Evolutionary conservation across 2,888 invertebrate species (phyloP).

Genomic region (Arrhopalites spinosus): DNA sequence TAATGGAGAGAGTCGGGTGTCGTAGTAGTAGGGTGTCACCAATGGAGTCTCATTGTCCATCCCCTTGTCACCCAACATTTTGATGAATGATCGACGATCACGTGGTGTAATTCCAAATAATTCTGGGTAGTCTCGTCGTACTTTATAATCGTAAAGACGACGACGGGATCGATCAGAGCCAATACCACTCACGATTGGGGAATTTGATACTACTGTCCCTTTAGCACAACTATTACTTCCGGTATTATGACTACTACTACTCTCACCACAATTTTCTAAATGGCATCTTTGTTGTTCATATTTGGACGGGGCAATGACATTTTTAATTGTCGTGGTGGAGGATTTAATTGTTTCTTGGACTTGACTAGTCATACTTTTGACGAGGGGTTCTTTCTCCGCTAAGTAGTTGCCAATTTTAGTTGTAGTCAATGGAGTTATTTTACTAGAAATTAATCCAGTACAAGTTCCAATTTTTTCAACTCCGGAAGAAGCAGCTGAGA

Average conservation of each 20-base stretch:
- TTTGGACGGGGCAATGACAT: slow-evolving; percentile 18
- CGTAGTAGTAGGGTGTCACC: slow-evolving; percentile 53
- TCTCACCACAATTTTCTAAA: neutral
- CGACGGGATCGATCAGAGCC: slow-evolving; percentile 43
- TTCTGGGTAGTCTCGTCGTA: slow-evolving; percentile 54
- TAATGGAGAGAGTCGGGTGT: slow-evolving; percentile 39
- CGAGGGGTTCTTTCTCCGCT: neutral
- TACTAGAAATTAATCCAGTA: neutral
- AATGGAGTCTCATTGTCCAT: slow-evolving; percentile 41
- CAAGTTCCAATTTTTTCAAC: neutral
- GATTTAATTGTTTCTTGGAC: neutral
- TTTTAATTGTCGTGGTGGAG: neutral
- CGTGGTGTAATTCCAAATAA: slow-evolving; percentile 55
- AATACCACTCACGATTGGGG: slow-evolving; percentile 49
- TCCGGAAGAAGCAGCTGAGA: neutral
- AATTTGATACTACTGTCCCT: slow-evolving; percentile 44
- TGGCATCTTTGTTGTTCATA: slow-evolving; percentile 10
- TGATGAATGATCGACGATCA: slow-evolving; percentile 52
- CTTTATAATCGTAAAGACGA: slow-evolving; percentile 50
- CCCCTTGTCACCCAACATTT: slow-evolving; percentile 43
- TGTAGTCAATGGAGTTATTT: neutral
- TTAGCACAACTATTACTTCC: slow-evolving; percentile 18
- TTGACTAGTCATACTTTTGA: neutral
- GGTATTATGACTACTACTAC: neutral
- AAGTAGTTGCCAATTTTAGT: neutral